Evolutionary conservation across 2,113 vertebrate genomes (phyloP).

Genomic region (Gymnobelideus leadbeateri): DNA sequence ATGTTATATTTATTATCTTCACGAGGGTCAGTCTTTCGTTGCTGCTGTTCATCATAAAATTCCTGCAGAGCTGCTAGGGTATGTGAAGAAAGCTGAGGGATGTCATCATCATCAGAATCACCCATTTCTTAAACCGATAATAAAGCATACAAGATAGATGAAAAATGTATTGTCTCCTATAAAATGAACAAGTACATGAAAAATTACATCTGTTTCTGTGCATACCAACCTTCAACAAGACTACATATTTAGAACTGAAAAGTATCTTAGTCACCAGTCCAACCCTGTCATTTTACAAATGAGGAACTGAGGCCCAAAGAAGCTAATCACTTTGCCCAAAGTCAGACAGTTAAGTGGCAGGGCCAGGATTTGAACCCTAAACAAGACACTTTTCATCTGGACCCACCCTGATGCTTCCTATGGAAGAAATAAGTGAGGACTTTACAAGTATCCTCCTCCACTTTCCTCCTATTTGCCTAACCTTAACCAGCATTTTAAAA

Average conservation of each 20-base stretch:
- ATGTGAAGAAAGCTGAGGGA: constrained; percentile 90
- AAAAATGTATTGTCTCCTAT: background rate
- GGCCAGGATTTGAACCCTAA: background rate
- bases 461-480: background rate
- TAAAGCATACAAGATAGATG: background rate
- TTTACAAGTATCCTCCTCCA: background rate
- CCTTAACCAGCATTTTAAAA: background rate
- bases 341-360: background rate
- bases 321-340: background rate
- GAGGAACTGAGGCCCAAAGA: background rate
- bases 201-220: background rate
- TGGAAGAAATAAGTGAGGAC: background rate
- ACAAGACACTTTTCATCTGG: background rate
- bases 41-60: constrained; percentile 90
- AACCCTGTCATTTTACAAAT: background rate
- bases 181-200: background rate
- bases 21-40: constrained; percentile 49
- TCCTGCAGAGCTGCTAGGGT: constrained; percentile 93
- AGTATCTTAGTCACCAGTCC: background rate
- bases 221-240: background rate
- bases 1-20: constrained; percentile 84
- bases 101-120: constrained; percentile 87
- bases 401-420: background rate
- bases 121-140: constrained; percentile 84
- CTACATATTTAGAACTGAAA: background rate